Conservation (phyloP, 2,888 invertebrate genomes). For the Dynastes tityus region DNA sequence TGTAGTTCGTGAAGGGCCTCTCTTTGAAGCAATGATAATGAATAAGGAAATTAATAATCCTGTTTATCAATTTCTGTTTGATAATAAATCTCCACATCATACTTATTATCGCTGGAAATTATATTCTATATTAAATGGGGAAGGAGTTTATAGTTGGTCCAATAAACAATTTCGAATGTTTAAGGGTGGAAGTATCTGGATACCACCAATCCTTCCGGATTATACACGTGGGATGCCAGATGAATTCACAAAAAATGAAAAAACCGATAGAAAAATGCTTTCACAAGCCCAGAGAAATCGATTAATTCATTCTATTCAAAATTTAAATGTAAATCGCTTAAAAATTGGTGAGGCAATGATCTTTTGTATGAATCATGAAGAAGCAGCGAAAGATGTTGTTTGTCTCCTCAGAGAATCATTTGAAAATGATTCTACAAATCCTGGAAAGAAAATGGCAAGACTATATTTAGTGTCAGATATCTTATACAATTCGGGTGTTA, state of each 20-base stretch:
- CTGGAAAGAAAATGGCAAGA: constrained; percentile 90
- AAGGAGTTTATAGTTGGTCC: constrained; percentile 89
- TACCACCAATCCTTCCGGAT: constrained; percentile 92
- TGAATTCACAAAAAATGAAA: constrained; percentile 81
- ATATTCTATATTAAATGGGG: constrained; percentile 95
- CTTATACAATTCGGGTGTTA: constrained; percentile 94
- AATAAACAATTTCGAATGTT: constrained; percentile 96
- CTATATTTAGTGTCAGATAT: constrained; percentile 96
- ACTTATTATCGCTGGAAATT: constrained; percentile 98
- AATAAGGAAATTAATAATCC: constrained; percentile 96
- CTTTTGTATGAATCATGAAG: constrained; percentile 97
- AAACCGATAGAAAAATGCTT: constrained; percentile 77
- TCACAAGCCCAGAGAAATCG: constrained; percentile 88
- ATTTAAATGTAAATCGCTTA: constrained; percentile 82
- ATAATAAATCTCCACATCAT: constrained; percentile 96
- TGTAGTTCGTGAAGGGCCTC: constrained; percentile 97
- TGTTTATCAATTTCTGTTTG: constrained; percentile 96
- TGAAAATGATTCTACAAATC: constrained; percentile 77
- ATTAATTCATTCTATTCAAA: constrained; percentile 89
- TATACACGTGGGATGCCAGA: constrained; percentile 98
- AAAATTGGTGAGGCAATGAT: constrained; percentile 95
- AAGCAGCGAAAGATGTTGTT: constrained; percentile 93
- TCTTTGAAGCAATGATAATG: constrained; percentile 99
- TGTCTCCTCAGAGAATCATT: constrained; percentile 92
- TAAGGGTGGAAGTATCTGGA: constrained; percentile 94